Evolutionary conservation across 1,140 invertebrate genomes (phyloP), one percentile per base, ranked within the genome.

Genomic region (Aleiodes sp.): DNA sequence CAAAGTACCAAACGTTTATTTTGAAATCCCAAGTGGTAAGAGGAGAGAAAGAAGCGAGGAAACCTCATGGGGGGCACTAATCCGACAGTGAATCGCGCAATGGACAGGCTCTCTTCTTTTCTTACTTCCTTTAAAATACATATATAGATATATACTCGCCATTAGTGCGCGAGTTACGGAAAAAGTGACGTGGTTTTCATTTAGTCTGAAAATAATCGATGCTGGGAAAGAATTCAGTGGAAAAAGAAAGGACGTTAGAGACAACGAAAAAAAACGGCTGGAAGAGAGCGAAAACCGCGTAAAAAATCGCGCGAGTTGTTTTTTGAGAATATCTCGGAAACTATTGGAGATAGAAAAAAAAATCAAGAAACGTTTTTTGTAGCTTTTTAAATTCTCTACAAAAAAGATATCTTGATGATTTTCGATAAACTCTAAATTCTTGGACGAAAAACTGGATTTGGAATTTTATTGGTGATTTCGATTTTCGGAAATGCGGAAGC

Each of bases 81-180:
- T 67, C 65, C 52, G 65, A 67, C 56, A 60, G 65, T 59, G 35
- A 39, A 67, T 67, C 52, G 46, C 43, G 16, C n/a, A n/a, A 26
- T 28, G 43, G 43, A 66, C 46, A 57, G 43, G 28, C 28, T 57
- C 24, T 66, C 9, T 37, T 41, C 37, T 63, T 63, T 24, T 39
- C 37, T 63, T n/a, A 57, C 56, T 26, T 46, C n/a, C n/a, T n/a
- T 46, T 6, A 10, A 35, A 35, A 6, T 35, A 35, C 10, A 35
- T 35, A 4, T 10, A 10, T 6, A 35, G 10, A 35, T n/a, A n/a
- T n/a, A n/a, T n/a, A n/a, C n/a, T n/a, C n/a, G n/a, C n/a, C n/a
- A n/a, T n/a, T n/a, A n/a, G n/a, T n/a, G n/a, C n/a, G n/a, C n/a
- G n/a, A n/a, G n/a, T n/a, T n/a, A n/a, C n/a, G n/a, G n/a, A n/a